A percentile compares a stretch with the other conserved stretches of the same genome.
Evolutionary conservation across 1,140 invertebrate species (phyloP).

Genomic region (Orussus abietinus): DNA sequence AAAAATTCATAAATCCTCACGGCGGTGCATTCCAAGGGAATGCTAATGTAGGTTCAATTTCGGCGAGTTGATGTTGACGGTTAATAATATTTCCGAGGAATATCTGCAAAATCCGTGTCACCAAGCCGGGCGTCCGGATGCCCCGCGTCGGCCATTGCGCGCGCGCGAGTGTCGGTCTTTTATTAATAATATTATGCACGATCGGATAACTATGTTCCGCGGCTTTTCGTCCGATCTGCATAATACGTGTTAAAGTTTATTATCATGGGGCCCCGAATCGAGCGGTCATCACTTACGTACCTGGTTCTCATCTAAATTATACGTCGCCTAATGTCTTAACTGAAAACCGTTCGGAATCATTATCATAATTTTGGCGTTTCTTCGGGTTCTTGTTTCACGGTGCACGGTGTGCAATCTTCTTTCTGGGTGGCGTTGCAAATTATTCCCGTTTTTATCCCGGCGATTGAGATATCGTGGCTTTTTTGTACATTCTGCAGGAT

Average conservation of each 20-base stretch:
- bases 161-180: too few species aligned
- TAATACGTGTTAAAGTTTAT: slow-evolving; percentile 50
- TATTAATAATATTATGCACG: too few species aligned
- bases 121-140: too few species aligned
- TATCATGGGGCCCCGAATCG: slow-evolving; percentile 34
- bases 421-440: slow-evolving; percentile 46
- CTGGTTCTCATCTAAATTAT: slow-evolving; percentile 47
- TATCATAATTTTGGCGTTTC: slow-evolving; percentile 52
- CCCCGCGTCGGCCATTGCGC: too few species aligned
- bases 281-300: slow-evolving; percentile 41
- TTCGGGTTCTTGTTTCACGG: slow-evolving; percentile 36
- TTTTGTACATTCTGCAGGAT: too few species aligned
- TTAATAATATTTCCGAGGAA: too few species aligned
- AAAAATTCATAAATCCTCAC: too few species aligned
- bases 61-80: too few species aligned
- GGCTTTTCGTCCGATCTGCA: too few species aligned
- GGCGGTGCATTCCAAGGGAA: neutral
- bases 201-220: too few species aligned
- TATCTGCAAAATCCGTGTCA: too few species aligned
- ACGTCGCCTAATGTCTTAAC: slow-evolving; percentile 52
- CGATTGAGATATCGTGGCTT: slow-evolving; percentile 43
- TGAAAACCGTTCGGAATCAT: slow-evolving; percentile 49
- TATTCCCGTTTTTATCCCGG: slow-evolving; percentile 45
- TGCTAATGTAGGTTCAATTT: too few species aligned
- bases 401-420: slow-evolving; percentile 42